phyloP scores from a whole-genome alignment of 2,888 invertebrate genomes.

The Mystacides longicornis region DNA sequence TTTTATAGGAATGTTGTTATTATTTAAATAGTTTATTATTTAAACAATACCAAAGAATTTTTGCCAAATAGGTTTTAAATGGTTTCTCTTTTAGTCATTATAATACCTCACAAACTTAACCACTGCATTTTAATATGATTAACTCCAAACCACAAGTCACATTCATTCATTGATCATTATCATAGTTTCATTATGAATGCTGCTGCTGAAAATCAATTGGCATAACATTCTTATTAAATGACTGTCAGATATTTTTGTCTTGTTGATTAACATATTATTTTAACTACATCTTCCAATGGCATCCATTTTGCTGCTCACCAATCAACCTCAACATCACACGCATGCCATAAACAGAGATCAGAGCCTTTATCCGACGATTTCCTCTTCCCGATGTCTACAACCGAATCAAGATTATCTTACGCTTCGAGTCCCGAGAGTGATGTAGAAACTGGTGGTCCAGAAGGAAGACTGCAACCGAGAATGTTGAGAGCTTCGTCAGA shows the following conservation, averaged over 20 bases:
- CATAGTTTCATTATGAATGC: background rate
- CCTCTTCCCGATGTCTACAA: constrained; percentile 95
- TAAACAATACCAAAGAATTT: background rate
- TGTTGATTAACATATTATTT: background rate
- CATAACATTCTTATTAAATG: background rate
- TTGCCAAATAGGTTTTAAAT: constrained; percentile 1
- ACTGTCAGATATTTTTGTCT: background rate
- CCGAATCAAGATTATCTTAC: constrained; percentile 79
- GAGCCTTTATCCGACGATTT: constrained; percentile 97
- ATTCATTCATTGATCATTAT: background rate
- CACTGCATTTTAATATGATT: background rate
- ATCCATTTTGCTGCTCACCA: constrained; percentile 13
- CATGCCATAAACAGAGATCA: constrained; percentile 65
- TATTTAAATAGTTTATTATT: background rate
- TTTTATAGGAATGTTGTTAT: background rate
- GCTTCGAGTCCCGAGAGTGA: constrained; percentile 96
- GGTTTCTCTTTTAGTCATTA: background rate
- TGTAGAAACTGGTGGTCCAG: constrained; percentile 69
- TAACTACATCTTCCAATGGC: constrained; percentile 22
- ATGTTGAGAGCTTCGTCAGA: constrained; percentile 83
- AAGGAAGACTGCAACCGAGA: constrained; percentile 70
- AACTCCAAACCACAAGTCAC: background rate
- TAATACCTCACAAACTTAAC: background rate
- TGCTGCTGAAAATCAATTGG: background rate
- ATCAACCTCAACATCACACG: constrained; percentile 4